Conservation (phyloP, 2,797 vertebrate species). For the Diceros bicornis region DNA sequence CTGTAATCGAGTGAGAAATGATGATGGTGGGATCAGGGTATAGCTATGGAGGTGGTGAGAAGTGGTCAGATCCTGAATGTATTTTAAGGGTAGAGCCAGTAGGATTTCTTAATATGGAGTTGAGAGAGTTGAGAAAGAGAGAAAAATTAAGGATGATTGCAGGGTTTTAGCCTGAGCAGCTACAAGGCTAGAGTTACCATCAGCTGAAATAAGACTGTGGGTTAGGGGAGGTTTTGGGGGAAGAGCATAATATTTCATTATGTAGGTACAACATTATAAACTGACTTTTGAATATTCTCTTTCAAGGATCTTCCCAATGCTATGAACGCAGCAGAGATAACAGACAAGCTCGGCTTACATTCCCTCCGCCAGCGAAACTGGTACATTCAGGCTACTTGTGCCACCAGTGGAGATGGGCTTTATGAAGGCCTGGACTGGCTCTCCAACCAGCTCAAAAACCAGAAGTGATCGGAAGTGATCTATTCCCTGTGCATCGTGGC, state of each 20-base stretch:
- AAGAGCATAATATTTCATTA: not conserved
- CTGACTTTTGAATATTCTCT: conserved; percentile 44
- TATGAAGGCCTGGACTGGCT: conserved; percentile 80
- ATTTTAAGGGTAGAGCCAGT: not conserved
- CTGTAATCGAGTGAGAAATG: not conserved
- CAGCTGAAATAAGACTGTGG: not conserved
- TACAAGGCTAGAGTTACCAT: not conserved
- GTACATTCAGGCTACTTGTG: conserved; percentile 76
- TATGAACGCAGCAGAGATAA: conserved; percentile 78
- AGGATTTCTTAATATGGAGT: not conserved
- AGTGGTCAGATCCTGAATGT: not conserved
- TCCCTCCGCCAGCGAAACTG: conserved; percentile 74
- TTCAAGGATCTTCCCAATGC: conserved; percentile 79
- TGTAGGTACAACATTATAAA: not conserved
- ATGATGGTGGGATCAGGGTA: not conserved
- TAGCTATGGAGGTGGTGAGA: not conserved
- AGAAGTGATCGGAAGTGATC: conserved; percentile 60
- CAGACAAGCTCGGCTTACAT: conserved; percentile 74
- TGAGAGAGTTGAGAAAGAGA: not conserved
- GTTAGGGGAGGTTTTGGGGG: not conserved
- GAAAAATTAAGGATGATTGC: not conserved
- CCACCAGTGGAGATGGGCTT: conserved; percentile 75
- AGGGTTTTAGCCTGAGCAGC: not conserved
- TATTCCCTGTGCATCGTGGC: not conserved
- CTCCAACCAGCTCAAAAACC: conserved; percentile 75